Evolutionary conservation across 2,113 vertebrate genomes (phyloP).

Genomic region (Callospermophilus lateralis): DNA sequence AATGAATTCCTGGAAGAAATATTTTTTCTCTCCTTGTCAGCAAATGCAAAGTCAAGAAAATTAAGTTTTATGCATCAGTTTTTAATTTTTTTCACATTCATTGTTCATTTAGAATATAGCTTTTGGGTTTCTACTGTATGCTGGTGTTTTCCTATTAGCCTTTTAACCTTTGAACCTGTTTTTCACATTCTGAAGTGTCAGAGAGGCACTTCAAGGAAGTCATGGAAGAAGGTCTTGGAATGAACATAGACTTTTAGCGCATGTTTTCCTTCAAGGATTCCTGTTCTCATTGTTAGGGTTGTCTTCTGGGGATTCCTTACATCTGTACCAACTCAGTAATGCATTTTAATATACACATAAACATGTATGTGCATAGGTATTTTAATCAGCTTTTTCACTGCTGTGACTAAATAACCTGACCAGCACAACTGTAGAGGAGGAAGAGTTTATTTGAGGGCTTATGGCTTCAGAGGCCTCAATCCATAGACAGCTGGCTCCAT

Average conservation of each 20-base stretch:
- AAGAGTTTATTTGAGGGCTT: too few relatives aligned
- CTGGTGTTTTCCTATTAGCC: neutral
- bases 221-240: neutral
- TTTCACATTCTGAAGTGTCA: neutral
- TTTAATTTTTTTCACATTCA: neutral
- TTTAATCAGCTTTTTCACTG: too few relatives aligned
- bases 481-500: too few relatives aligned
- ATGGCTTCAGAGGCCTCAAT: too few relatives aligned
- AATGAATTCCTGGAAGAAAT: neutral
- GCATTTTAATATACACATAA: neutral
- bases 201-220: neutral
- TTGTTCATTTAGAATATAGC: neutral
- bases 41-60: neutral
- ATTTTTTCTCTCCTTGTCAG: neutral
- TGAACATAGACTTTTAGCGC: neutral
- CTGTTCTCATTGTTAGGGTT: neutral
- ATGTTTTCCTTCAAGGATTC: neutral
- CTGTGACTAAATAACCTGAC: too few relatives aligned
- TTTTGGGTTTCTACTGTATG: neutral
- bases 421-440: too few relatives aligned
- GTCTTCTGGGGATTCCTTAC: neutral
- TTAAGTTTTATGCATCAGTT: neutral
- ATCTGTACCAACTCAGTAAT: neutral
- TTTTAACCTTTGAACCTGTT: neutral
- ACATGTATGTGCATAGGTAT: neutral